Evolutionary conservation across 2,113 vertebrate species (phyloP), one percentile per base, ranked within the genome.

Genomic region (Coregonus clupeaformis): DNA sequence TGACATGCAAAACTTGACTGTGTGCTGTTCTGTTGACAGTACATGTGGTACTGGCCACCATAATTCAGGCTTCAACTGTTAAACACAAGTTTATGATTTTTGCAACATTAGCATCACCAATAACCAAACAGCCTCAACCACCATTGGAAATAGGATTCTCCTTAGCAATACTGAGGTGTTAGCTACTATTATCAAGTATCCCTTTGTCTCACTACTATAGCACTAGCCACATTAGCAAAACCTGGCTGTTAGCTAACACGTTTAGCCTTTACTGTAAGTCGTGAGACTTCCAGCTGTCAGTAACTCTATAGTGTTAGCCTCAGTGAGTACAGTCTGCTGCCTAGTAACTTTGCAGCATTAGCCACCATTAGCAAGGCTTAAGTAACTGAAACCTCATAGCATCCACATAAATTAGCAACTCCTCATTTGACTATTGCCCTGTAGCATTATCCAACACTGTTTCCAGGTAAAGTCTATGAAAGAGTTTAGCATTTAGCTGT

Each of bases 191-290:
- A 18, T 14, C 49, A 52, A 18, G 14, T 18, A 52, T 52, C 49
- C 49, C 16, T 52, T 52, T 52, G 49, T 52, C 1, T 52, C 49
- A 52, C 49, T 52, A 52, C 4, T 73, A 45, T 71, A 57, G 32
- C 70, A 66, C 59, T 32, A 62, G 77, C 72, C 59, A 57, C 77
- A 76, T 24, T 45, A 76, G 59, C 6, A 22, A n/a, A 62, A 62
- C 22, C 20, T 11, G 6, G 59, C 59, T 9, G 24, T 22, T 62
- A 25, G 59, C 20, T n/a, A 62, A 25, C 59, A 52, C 59, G 20
- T 62, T 22, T n/a, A 62, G 24, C 59, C 2, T n/a, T 25, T 25
- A 62, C 20, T 62, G 22, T 12, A 62, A 25, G 59, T 12, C 24
- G n/a, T 62, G 59, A 25, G 59, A 7, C 22, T 24, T 62, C 6